These are phyloP conservation scores for Aurelia sp. DNA, from an alignment of 30 jellyfish, hydroid and myxozoan genomes.

Conservation along the genomic window DNA sequence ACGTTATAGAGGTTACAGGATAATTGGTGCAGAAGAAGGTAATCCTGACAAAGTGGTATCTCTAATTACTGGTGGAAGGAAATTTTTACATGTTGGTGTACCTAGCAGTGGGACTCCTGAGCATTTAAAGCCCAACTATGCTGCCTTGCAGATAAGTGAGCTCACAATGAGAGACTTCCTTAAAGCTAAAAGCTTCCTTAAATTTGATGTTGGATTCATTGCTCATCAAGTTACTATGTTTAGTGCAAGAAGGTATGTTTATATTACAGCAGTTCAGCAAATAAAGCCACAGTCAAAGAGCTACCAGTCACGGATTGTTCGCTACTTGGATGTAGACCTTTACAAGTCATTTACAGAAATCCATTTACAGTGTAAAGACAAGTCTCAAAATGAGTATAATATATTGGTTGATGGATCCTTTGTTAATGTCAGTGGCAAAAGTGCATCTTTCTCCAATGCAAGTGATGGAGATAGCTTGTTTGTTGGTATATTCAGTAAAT, in stretches of 20 bases:
- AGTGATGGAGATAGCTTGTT: constrained; percentile 43
- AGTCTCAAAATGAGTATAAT: constrained; percentile 29
- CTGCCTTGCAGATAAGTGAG: no score
- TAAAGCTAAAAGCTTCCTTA: no score
- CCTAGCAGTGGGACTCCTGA: no score
- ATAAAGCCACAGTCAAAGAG: neutral
- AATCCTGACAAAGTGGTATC: constrained; percentile 47
- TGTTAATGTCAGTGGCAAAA: constrained; percentile 40
- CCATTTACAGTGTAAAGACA: constrained; percentile 34
- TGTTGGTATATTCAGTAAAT: constrained; percentile 60
- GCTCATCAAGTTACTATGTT: constrained; percentile 13
- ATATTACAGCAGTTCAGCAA: constrained; percentile 53
- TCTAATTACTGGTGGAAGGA: neutral
- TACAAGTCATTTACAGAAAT: constrained; percentile 44
- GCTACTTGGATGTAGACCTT: neutral
- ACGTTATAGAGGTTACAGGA: neutral
- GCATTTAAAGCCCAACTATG: no score
- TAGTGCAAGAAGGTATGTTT: neutral
- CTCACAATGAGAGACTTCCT: no score
- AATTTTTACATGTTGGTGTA: neutral
- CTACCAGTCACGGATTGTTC: constrained; percentile 34
- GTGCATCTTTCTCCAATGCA: constrained; percentile 56
- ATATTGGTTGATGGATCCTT: constrained; percentile 47
- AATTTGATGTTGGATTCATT: no score
- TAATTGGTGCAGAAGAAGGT: constrained; percentile 25